These are phyloP conservation scores for Corythornis madagascariensis DNA, from an alignment of 2,113 vertebrate genomes.

Conservation along the genomic window DNA sequence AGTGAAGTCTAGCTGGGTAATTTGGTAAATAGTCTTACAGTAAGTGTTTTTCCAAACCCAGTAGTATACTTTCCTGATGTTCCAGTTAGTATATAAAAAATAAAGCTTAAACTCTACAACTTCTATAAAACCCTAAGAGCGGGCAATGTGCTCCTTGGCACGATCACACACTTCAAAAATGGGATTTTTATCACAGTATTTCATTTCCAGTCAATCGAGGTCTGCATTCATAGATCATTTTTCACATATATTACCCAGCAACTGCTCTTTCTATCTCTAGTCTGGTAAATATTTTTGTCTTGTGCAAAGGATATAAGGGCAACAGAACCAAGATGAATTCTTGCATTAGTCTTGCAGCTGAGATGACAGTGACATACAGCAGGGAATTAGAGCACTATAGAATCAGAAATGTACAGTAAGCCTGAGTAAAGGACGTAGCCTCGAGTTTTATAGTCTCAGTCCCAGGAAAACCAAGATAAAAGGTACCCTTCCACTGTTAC, in stretches of 20 bases:
- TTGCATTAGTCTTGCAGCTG: background rate
- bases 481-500: background rate
- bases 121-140: background rate
- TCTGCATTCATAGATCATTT: constrained; percentile 49
- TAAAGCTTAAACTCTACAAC: constrained; percentile 4
- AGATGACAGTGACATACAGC: constrained; percentile 21
- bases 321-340: constrained; percentile 31
- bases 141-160: background rate
- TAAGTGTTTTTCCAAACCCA: background rate
- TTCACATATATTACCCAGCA: constrained; percentile 15
- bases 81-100: constrained; percentile 5
- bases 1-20: background rate
- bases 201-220: constrained; percentile 46
- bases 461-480: constrained; percentile 40
- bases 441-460: background rate
- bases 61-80: background rate
- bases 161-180: constrained; percentile 21
- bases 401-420: constrained; percentile 7
- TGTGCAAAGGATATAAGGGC: constrained; percentile 26
- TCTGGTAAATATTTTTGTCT: constrained; percentile 56
- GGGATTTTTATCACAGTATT: constrained; percentile 59
- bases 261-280: constrained; percentile 23
- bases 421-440: background rate
- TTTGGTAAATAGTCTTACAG: background rate
- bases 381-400: background rate